phyloP scores from a whole-genome alignment of 2,888 invertebrate species.

The Leptopilina drosophilae region DNA sequence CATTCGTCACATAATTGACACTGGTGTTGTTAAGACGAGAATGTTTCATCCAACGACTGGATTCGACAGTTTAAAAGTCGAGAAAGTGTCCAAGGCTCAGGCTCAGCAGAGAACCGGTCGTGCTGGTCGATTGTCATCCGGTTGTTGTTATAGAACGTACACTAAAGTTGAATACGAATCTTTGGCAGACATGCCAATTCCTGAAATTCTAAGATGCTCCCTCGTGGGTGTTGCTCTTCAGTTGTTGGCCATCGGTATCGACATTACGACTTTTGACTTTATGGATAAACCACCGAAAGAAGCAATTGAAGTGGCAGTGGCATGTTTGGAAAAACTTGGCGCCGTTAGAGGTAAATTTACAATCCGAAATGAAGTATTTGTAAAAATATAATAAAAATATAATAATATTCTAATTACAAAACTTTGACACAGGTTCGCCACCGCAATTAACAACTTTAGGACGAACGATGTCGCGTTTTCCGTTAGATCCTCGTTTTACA shows the following conservation, averaged over 20 bases:
- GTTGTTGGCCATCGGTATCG: slow-evolving; percentile 89
- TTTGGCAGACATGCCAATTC: slow-evolving; percentile 85
- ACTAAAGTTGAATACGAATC: slow-evolving; percentile 86
- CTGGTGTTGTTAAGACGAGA: slow-evolving; percentile 93
- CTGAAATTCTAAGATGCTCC: slow-evolving; percentile 89
- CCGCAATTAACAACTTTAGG: slow-evolving; percentile 88
- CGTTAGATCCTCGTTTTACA: slow-evolving; percentile 93
- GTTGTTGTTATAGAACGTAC: slow-evolving; percentile 92
- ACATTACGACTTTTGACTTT: slow-evolving; percentile 91
- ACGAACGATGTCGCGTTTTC: slow-evolving; percentile 92
- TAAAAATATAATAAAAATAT: too few relatives aligned
- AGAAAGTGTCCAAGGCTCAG: slow-evolving; percentile 92
- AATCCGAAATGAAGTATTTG: neutral
- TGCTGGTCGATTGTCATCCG: slow-evolving; percentile 92
- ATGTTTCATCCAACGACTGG: slow-evolving; percentile 89
- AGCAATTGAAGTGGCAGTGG: slow-evolving; percentile 82
- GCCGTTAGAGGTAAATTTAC: slow-evolving; percentile 69
- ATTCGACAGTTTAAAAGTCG: slow-evolving; percentile 89
- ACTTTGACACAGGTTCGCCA: slow-evolving; percentile 71
- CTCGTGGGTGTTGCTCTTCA: slow-evolving; percentile 87
- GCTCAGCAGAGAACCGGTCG: slow-evolving; percentile 95
- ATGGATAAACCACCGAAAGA: slow-evolving; percentile 92
- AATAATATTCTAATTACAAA: too few relatives aligned
- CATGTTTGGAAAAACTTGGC: slow-evolving; percentile 82
- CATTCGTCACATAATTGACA: slow-evolving; percentile 93